Evolutionary conservation across 2,888 invertebrate species (phyloP).

Genomic region (Aplocera efformata): DNA sequence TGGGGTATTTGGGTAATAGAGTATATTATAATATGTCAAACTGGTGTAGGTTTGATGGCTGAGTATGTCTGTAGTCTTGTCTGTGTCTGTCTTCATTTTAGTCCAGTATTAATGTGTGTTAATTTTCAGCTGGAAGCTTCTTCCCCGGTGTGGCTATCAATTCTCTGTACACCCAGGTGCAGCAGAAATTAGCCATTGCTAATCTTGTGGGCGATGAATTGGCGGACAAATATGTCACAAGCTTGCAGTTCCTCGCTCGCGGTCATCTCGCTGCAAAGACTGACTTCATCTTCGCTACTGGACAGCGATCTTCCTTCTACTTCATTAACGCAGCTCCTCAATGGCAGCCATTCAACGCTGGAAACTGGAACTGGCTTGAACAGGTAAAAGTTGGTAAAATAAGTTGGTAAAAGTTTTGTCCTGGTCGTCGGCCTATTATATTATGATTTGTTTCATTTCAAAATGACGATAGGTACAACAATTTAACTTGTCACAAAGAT

Average conservation of each 20-base stretch:
- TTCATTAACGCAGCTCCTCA: constrained; percentile 84
- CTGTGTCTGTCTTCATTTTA: too few relatives aligned
- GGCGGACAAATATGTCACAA: constrained; percentile 71
- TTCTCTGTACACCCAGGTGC: constrained; percentile 58
- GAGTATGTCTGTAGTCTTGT: too few relatives aligned
- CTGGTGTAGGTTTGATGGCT: too few relatives aligned
- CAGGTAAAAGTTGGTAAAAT: constrained; percentile 35
- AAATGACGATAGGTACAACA: too few relatives aligned
- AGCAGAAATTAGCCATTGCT: constrained; percentile 52
- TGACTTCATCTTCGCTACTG: constrained; percentile 81
- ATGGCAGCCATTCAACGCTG: constrained; percentile 82
- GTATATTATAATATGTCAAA: too few relatives aligned
- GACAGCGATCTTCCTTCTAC: constrained; percentile 81
- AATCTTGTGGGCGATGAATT: constrained; percentile 46
- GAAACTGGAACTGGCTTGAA: constrained; percentile 81
- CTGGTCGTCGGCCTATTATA: too few relatives aligned
- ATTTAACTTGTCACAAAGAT: too few relatives aligned
- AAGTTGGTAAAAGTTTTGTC: too few relatives aligned
- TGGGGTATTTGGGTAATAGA: too few relatives aligned
- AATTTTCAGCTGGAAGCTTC: constrained; percentile 63
- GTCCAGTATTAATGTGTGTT: background rate
- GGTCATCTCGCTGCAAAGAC: constrained; percentile 83
- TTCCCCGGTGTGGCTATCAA: constrained; percentile 67
- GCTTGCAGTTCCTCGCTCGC: constrained; percentile 69
- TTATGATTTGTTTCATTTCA: too few relatives aligned